Conservation (phyloP, 1,140 invertebrate genomes). For the Cyclargus thomasi region DNA sequence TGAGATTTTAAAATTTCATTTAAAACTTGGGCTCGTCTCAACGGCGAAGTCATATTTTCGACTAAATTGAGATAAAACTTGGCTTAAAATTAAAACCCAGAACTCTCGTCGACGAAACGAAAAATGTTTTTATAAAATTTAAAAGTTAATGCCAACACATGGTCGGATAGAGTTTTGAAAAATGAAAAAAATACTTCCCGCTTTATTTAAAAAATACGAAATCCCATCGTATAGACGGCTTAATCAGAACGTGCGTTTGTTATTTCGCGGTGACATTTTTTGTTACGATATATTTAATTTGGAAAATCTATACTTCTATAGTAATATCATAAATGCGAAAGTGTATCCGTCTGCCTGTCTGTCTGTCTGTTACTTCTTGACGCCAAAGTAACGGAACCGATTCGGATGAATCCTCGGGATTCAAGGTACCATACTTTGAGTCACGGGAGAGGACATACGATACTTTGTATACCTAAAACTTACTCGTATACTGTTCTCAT, state of each 20-base stretch:
- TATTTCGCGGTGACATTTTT: neutral
- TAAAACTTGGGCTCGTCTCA: neutral
- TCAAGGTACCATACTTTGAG: no score
- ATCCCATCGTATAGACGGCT: neutral
- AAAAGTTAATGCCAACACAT: neutral
- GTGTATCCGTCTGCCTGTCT: no score
- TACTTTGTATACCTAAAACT: no score
- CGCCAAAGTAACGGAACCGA: no score
- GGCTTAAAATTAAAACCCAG: neutral
- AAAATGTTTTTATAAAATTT: conserved; percentile 2
- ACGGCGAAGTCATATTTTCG: neutral
- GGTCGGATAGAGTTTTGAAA: neutral
- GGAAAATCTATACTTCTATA: no score
- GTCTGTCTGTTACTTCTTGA: no score
- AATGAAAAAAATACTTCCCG: neutral
- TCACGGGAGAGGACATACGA: no score
- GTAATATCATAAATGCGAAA: no score
- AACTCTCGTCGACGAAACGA: neutral
- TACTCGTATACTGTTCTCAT: no score
- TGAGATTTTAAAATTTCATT: neutral
- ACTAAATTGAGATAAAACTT: neutral
- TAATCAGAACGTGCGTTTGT: neutral
- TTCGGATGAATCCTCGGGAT: no score
- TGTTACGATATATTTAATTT: neutral
- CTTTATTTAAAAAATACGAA: neutral